Evolutionary conservation across 2,797 vertebrate species (phyloP), one percentile per base, ranked within the genome.

Genomic region (Muscicapa comitata): DNA sequence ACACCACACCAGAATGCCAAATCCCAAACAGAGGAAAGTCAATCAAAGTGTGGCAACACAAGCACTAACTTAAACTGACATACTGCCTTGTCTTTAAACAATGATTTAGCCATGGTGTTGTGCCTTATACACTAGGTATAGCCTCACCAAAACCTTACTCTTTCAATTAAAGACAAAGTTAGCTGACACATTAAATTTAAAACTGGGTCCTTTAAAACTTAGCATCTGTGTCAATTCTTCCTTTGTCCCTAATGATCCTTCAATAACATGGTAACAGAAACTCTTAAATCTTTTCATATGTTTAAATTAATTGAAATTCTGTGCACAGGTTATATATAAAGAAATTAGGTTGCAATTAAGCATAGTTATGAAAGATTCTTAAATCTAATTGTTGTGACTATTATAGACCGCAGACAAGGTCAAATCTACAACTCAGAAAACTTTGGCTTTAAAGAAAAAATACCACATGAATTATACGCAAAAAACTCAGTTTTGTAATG

Each of bases 301-400:
- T 89, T 97, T 93, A 89, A 95, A 95, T 61, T 95, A 97, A 96
- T 95, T 96, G 89, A 91, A 96, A 86, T 66, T 78, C 68, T 92
- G 87, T 91, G 89, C 78, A 90, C 61, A 88, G 62, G 72, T 96
- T 94, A 95, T 95, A 93, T 92, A 89, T 94, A 93, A 96, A 91
- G 91, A 96, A 96, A 97, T 91, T 96, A 78, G 94, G 94, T 90
- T 96, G 89, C 89, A 96, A 96, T 95, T 93, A 96, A 94, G 75
- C 78, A 88, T 93, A 93, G 72, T 95, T 94, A 93, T 94, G 93
- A 94, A 93, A 70, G 58, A 90, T 81, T 86, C 82, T 96, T 96
- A 96, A 84, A 95, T 90, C 92, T 86, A 94, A 70, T 94, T 66
- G 88, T 95, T 90, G 62, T 72, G 82, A 93, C 81, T 96, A 83